Evolutionary conservation across 2,888 invertebrate genomes (phyloP).

Genomic region (Brachynemurus nebulosus): DNA sequence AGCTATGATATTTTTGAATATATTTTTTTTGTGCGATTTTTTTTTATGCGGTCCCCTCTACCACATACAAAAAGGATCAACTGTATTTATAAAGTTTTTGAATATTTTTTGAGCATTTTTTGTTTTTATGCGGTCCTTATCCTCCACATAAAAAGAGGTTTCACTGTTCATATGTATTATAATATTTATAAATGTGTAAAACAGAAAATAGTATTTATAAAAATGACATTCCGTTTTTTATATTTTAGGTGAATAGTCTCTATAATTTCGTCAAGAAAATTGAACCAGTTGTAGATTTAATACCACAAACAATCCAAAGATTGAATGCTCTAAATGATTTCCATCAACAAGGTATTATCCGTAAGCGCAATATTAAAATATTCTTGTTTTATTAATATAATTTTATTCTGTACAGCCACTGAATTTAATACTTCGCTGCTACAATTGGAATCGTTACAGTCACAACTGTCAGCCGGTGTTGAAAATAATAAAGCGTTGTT

Average conservation of each 20-base stretch:
- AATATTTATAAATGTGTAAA: no score
- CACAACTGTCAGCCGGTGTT: conserved; percentile 52
- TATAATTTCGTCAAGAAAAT: conserved; percentile 80
- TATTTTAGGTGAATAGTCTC: conserved; percentile 59
- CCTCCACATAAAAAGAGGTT: no score
- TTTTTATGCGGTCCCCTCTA: no score
- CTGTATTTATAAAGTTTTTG: no score
- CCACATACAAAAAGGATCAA: no score
- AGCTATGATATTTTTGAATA: no score
- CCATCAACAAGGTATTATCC: conserved; percentile 85
- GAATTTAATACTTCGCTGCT: conserved; percentile 75
- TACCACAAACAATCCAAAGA: conserved; percentile 69
- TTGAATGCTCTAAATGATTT: conserved; percentile 75
- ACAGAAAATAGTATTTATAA: no score
- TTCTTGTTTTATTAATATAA: not conserved
- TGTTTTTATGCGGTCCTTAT: no score
- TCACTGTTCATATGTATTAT: no score
- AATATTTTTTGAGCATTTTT: no score
- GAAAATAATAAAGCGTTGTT: conserved; percentile 66
- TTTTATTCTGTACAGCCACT: conserved; percentile 45
- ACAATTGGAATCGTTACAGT: conserved; percentile 65
- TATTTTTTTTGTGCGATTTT: no score
- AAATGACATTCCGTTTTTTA: conserved; percentile 1
- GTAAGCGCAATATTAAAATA: not conserved
- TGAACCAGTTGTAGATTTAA: conserved; percentile 62